These are phyloP conservation scores for Pherbina coryleti DNA, from an alignment of 2,888 invertebrate species.

Conservation along the genomic window DNA sequence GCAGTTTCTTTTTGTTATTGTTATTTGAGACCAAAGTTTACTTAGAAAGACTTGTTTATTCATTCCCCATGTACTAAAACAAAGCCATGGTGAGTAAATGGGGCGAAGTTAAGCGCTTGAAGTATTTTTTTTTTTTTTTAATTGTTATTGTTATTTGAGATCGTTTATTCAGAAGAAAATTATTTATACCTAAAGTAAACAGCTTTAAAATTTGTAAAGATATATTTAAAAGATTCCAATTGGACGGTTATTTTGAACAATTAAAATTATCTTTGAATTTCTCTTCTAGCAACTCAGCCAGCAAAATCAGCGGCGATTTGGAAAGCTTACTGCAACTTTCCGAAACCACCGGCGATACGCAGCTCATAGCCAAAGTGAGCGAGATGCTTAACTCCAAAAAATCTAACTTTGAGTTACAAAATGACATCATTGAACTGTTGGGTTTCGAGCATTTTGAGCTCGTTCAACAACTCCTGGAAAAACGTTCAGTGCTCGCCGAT, in stretches of 20 bases:
- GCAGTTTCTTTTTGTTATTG: too few relatives aligned
- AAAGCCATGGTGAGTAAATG: too few relatives aligned
- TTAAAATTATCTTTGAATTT: background rate
- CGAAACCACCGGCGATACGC: constrained; percentile 55
- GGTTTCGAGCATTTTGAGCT: constrained; percentile 89
- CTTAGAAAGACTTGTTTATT: too few relatives aligned
- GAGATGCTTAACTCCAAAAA: constrained; percentile 74
- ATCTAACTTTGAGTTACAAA: constrained; percentile 79
- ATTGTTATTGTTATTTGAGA: too few relatives aligned
- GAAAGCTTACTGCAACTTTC: constrained; percentile 57
- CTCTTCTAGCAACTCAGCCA: constrained; percentile 10
- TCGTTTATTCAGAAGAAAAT: background rate
- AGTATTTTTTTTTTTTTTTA: too few relatives aligned
- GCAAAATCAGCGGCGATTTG: constrained; percentile 53
- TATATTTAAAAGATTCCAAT: too few relatives aligned
- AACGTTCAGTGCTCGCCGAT: constrained; percentile 73
- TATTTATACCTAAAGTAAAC: background rate
- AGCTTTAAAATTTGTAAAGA: background rate
- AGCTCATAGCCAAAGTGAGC: constrained; percentile 55
- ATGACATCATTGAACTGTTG: constrained; percentile 85
- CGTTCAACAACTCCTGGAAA: constrained; percentile 76
- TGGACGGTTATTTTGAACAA: too few relatives aligned
- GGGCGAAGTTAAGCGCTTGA: too few relatives aligned
- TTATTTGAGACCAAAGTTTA: background rate
- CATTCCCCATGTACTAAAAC: too few relatives aligned